phyloP scores from a whole-genome alignment of 2,113 vertebrate species.

The Mola mola region DNA sequence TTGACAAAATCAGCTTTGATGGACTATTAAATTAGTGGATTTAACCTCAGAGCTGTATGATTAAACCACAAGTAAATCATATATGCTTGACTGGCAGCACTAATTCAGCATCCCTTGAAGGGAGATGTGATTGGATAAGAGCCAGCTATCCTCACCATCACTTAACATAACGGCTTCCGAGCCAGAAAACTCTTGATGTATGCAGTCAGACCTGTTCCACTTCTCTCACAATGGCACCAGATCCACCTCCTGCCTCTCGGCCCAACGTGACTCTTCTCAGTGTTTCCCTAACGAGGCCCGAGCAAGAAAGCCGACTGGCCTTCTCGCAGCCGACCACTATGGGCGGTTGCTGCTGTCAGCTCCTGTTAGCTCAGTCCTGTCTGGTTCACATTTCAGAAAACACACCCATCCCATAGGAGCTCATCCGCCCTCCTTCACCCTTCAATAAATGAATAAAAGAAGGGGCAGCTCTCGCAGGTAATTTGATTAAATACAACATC shows the following conservation, averaged over 20 bases:
- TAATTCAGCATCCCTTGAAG: conserved; percentile 42
- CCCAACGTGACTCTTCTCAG: conserved; percentile 64
- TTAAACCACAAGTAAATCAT: conserved; percentile 53
- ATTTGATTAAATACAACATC: conserved; percentile 81
- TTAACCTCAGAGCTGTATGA: conserved; percentile 43
- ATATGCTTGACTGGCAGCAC: conserved; percentile 19
- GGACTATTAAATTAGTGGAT: conserved; percentile 44
- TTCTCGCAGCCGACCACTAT: conserved; percentile 57
- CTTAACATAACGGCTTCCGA: conserved; percentile 52
- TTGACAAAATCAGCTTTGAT: conserved; percentile 48
- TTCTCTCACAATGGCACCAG: conserved; percentile 37
- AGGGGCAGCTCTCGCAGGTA: conserved; percentile 72
- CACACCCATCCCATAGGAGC: conserved; percentile 68
- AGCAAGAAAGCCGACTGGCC: conserved; percentile 69
- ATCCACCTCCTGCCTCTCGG: conserved; percentile 49
- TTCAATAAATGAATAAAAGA: conserved; percentile 79
- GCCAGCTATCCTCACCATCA: conserved; percentile 10
- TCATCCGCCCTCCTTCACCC: conserved; percentile 54
- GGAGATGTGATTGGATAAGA: conserved; percentile 37
- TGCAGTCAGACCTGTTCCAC: conserved; percentile 51
- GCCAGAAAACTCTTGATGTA: conserved; percentile 52
- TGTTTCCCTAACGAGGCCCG: conserved; percentile 69
- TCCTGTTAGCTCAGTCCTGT: conserved; percentile 72
- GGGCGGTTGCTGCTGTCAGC: conserved; percentile 75
- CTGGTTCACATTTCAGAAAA: conserved; percentile 70